A percentile compares a stretch with the other conserved stretches of the same genome.
Conservation (phyloP, 2,888 invertebrate genomes). For the Elysia crispata region DNA sequence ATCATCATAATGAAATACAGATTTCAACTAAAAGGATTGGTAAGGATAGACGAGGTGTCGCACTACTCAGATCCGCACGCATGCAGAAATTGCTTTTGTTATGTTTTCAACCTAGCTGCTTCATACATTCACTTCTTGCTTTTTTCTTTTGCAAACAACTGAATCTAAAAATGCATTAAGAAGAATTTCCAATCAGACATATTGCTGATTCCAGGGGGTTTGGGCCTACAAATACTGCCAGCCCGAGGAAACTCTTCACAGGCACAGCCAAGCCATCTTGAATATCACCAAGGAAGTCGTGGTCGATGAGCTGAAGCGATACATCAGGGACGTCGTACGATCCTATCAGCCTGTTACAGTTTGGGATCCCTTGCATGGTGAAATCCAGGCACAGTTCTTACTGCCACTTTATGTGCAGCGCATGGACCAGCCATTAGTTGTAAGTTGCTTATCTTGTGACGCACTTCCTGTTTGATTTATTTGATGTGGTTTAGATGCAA, state of each 20-base stretch:
- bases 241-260: slow-evolving; percentile 56
- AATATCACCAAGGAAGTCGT: slow-evolving; percentile 50
- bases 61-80: too few species aligned
- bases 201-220: slow-evolving; percentile 55
- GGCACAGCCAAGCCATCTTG: slow-evolving; percentile 50
- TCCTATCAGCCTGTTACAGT: slow-evolving; percentile 48
- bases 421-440: slow-evolving; percentile 60
- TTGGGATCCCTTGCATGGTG: slow-evolving; percentile 70
- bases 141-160: too few species aligned
- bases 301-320: slow-evolving; percentile 54
- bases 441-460: too few species aligned
- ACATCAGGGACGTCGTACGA: slow-evolving; percentile 28
- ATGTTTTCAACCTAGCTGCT: too few species aligned
- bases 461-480: too few species aligned
- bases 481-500: too few species aligned
- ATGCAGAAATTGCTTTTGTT: too few species aligned
- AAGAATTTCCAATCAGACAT: too few species aligned
- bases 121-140: neutral
- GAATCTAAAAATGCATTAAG: too few species aligned
- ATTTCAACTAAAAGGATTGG: too few species aligned
- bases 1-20: too few species aligned
- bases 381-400: slow-evolving; percentile 68
- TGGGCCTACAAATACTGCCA: slow-evolving; percentile 65
- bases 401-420: slow-evolving; percentile 63
- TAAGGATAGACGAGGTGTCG: too few species aligned